phyloP scores from a whole-genome alignment of 1,140 invertebrate species.

The Halictus rubicundus region DNA sequence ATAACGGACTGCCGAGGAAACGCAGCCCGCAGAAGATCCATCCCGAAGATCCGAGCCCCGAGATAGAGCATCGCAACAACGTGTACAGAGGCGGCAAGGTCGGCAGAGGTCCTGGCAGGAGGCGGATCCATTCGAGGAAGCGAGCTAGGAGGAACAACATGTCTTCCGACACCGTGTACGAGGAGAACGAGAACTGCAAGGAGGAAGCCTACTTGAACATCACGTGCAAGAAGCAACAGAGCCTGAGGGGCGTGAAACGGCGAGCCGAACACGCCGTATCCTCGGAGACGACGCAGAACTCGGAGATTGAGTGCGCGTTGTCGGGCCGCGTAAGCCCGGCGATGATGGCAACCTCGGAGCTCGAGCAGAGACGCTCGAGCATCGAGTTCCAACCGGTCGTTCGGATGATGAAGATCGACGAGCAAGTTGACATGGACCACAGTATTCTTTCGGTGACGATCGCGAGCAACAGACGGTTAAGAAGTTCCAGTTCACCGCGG shows the following conservation, averaged over 20 bases:
- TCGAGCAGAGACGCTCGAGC: constrained; percentile 75
- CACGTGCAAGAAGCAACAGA: constrained; percentile 56
- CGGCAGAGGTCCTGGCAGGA: constrained; percentile 45
- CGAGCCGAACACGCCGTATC: constrained; percentile 50
- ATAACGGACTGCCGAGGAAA: constrained; percentile 55
- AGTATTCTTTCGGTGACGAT: constrained; percentile 76
- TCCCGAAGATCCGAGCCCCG: constrained; percentile 31
- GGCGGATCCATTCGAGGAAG: constrained; percentile 60
- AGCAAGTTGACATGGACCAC: constrained; percentile 77
- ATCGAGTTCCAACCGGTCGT: constrained; percentile 79
- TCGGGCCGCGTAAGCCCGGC: constrained; percentile 70
- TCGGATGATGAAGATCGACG: constrained; percentile 78
- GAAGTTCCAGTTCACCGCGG: constrained; percentile 75
- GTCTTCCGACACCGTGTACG: constrained; percentile 63
- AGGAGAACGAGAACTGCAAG: constrained; percentile 71
- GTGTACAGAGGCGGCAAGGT: constrained; percentile 50
- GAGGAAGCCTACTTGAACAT: constrained; percentile 68
- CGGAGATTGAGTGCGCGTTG: constrained; percentile 61
- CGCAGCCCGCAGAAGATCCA: constrained; percentile 28
- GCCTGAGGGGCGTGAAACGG: constrained; percentile 36
- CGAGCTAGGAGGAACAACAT: constrained; percentile 57
- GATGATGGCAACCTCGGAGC: constrained; percentile 62
- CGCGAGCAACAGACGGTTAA: constrained; percentile 75
- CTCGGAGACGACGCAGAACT: constrained; percentile 52
- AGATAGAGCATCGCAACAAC: constrained; percentile 43